Evolutionary conservation across 2,888 invertebrate genomes (phyloP), one percentile per base, ranked within the genome.

Genomic region (Agrotis segetum): DNA sequence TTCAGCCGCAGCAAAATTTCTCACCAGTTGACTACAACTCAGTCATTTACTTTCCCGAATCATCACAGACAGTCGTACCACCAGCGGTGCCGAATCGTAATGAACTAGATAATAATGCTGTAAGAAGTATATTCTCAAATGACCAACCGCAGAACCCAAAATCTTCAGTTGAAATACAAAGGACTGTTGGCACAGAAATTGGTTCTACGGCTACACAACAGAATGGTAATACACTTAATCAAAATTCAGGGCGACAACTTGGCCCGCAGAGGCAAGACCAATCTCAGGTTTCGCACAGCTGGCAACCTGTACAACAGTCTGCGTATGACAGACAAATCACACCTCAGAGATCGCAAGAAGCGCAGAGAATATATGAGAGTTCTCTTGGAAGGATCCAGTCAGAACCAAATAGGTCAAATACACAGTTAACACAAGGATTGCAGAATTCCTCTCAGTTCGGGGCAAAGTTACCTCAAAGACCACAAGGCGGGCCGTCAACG

Each of bases 11-110:
- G 16, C 52, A 11, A 64, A 49, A 49, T 21, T 59, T 61, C 19
- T 40, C 29, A 29, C 55, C 46, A 7, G 46, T 40, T 16, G 13
- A 58, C 14, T 6, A 70, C 13, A 81, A 86, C 46, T 70, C 79
- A 61, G 83, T 70, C 34, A 73, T 89, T 75, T 87, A 82, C 61
- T 87, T 83, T 44, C 55, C 64, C 14, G 87, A 87, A 11, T 81
- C 77, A 11, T 46, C 53, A n/a, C 68, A 66, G 44, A 55, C 62
- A 6, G 34, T 11, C 11, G 13, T 46, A 5, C 67, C 59, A 29
- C 52, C 72, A 7, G 49, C 71, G 47, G 5, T 9, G 29, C 17
- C 17, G 34, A 46, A 14, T 44, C 9, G 16, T 1, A 61, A 55
- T 50, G 49, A 34, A 24, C 6, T 50, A 24, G 53, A 67, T 29